phyloP scores from a whole-genome alignment of 2,113 vertebrate genomes.

The Scortum barcoo region DNA sequence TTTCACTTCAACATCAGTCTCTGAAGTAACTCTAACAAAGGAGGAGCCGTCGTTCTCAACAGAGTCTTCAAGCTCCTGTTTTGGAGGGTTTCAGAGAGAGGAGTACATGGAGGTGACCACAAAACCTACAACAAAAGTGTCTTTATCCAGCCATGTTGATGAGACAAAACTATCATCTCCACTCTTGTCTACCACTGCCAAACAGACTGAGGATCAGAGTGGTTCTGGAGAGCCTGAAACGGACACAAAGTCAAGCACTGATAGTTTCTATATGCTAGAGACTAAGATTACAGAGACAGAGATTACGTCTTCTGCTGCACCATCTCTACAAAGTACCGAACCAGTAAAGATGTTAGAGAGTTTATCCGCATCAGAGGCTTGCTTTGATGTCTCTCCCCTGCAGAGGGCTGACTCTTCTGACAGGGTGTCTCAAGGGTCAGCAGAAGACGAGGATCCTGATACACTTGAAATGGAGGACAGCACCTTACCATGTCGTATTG shows the following conservation, averaged over 20 bases:
- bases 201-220: constrained; percentile 59
- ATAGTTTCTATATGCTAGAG: constrained; percentile 56
- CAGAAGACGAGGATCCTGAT: constrained; percentile 73
- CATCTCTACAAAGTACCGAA: constrained; percentile 40
- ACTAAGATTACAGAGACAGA: constrained; percentile 12
- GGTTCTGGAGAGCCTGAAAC: constrained; percentile 53
- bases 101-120: constrained; percentile 93
- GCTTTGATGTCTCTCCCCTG: constrained; percentile 85
- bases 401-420: constrained; percentile 80
- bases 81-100: constrained; percentile 84
- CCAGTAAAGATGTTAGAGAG: constrained; percentile 38
- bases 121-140: constrained; percentile 82
- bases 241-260: constrained; percentile 58
- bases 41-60: constrained; percentile 81
- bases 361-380: constrained; percentile 60
- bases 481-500: constrained; percentile 78
- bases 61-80: constrained; percentile 78
- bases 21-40: constrained; percentile 71
- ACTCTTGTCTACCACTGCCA: constrained; percentile 46
- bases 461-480: constrained; percentile 77
- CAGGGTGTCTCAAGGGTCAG: constrained; percentile 69
- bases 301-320: constrained; percentile 19
- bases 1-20: constrained; percentile 42
- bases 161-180: constrained; percentile 76
- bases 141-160: constrained; percentile 79